These are phyloP conservation scores for Poeciliopsis retropinna DNA, from an alignment of 2,113 vertebrate species.

Conservation along the genomic window DNA sequence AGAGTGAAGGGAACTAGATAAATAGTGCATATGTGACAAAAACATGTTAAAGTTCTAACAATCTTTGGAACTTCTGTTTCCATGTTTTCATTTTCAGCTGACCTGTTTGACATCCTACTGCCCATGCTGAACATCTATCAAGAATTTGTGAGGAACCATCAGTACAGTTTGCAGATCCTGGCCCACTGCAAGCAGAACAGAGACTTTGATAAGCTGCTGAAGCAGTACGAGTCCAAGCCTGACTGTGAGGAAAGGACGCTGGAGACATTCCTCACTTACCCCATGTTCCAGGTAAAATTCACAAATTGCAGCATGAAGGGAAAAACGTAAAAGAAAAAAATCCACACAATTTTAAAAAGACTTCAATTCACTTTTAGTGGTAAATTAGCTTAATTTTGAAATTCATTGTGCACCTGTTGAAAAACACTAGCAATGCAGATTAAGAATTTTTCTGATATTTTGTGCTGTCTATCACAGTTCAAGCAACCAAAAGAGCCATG, in stretches of 20 bases:
- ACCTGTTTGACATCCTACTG: slow-evolving; percentile 97
- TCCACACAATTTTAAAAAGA: not conserved
- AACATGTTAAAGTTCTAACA: not conserved
- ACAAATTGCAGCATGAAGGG: not conserved
- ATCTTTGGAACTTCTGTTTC: not conserved
- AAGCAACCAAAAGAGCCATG: not conserved
- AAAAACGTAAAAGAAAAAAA: not conserved
- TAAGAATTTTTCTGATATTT: not conserved
- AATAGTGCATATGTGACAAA: not conserved
- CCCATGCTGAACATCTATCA: slow-evolving; percentile 99
- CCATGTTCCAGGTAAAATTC: slow-evolving; percentile 88
- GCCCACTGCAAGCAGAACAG: slow-evolving; percentile 99
- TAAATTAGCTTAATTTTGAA: not conserved
- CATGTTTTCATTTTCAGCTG: slow-evolving; percentile 78
- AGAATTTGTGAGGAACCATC: slow-evolving; percentile 98
- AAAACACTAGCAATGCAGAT: not conserved
- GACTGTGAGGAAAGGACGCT: slow-evolving; percentile 97
- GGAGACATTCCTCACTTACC: slow-evolving; percentile 98
- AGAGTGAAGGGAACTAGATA: not conserved
- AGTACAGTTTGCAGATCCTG: slow-evolving; percentile 98
- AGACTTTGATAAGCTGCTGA: slow-evolving; percentile 96
- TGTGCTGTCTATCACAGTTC: not conserved
- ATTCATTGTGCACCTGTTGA: not conserved
- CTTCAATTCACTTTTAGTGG: too few species aligned
- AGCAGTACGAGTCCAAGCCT: slow-evolving; percentile 96